Conservation (phyloP, 2,888 invertebrate species). For the Adela reaumurella region DNA sequence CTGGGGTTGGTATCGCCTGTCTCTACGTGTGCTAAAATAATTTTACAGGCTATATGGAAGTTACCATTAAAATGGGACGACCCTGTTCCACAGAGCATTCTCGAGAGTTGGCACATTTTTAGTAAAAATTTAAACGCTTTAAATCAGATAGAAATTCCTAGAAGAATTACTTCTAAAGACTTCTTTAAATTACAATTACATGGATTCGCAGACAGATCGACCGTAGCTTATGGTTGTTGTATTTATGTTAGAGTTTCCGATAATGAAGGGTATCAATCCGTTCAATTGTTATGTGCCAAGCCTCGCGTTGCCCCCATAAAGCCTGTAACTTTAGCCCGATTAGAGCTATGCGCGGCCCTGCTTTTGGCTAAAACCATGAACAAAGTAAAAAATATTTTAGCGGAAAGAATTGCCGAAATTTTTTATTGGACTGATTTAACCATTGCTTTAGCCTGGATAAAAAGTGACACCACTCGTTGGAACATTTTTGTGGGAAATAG, state of each 20-base stretch:
- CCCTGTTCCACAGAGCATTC: background rate
- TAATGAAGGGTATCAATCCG: background rate
- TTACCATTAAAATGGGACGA: background rate
- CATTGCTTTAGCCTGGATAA: background rate
- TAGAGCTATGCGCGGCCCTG: background rate
- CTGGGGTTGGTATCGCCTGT: background rate
- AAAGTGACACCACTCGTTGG: background rate
- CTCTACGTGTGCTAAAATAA: background rate
- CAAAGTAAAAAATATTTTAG: background rate
- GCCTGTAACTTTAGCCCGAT: background rate
- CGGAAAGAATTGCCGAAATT: background rate
- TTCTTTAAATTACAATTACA: background rate
- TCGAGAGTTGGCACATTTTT: background rate
- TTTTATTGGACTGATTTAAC: background rate
- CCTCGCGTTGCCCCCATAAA: background rate
- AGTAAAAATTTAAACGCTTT: background rate
- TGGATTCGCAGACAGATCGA: background rate
- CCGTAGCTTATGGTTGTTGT: background rate
- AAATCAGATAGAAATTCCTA: background rate
- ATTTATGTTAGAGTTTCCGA: background rate
- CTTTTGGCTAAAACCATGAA: background rate
- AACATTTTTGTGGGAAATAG: background rate
- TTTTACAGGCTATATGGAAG: background rate
- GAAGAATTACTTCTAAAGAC: background rate
- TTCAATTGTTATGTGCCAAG: background rate